phyloP scores from a whole-genome alignment of 2,113 vertebrate species.

The Athene noctua region DNA sequence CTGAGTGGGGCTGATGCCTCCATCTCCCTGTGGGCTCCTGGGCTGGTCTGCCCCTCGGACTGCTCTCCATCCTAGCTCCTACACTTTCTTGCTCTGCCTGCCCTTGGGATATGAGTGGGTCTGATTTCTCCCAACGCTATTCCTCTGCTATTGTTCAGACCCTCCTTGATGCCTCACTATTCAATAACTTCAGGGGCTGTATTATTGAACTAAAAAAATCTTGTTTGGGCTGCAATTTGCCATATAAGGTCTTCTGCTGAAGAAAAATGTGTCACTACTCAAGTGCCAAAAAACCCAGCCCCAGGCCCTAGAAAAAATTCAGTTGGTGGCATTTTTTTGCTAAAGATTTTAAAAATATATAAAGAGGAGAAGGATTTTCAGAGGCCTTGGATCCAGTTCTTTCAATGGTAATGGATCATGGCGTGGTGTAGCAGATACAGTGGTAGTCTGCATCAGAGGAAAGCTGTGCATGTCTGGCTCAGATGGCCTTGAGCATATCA shows the following conservation, averaged over 20 bases:
- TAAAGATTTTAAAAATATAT: not conserved
- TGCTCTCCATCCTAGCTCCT: not conserved
- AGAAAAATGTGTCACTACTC: not conserved
- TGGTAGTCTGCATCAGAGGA: not conserved
- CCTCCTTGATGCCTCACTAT: not conserved
- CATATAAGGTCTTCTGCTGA: not conserved
- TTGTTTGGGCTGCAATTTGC: not conserved
- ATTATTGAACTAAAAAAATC: not conserved
- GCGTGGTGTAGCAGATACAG: not conserved
- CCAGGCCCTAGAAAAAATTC: not conserved
- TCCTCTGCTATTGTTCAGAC: not conserved
- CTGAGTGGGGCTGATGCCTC: not conserved
- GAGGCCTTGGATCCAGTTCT: not conserved
- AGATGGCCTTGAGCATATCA: rapidly evolving
- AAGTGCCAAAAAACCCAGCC: not conserved
- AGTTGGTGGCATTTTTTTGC: not conserved
- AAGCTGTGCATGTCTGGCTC: not conserved
- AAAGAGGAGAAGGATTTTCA: not conserved
- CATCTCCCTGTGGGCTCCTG: not conserved
- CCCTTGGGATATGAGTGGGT: not conserved
- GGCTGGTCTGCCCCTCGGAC: not conserved
- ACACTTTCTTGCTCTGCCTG: not conserved
- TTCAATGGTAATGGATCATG: not conserved
- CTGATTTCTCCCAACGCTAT: not conserved
- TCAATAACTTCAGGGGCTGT: not conserved